Conservation (phyloP, 1,140 invertebrate genomes). For the Aphelenchoides fujianensis region DNA sequence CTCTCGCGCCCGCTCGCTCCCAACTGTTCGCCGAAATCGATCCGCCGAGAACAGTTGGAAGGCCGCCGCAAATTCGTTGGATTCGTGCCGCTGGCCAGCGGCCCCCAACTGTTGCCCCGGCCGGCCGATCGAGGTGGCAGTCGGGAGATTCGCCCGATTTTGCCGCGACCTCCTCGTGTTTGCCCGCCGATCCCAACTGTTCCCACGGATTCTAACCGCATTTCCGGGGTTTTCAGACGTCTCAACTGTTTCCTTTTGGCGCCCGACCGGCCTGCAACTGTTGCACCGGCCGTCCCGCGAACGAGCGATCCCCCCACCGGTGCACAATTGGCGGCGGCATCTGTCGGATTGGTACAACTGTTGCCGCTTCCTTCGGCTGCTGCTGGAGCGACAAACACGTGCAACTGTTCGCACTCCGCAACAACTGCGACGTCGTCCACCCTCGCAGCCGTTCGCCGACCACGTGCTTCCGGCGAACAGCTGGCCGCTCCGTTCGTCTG, state of each 20-base stretch:
- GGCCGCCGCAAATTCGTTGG: too few species aligned
- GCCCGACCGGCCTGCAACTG: not conserved
- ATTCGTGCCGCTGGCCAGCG: not conserved
- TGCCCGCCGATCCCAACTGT: not conserved
- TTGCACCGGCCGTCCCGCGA: not conserved
- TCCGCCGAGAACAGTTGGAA: not conserved
- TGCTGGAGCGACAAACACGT: not conserved
- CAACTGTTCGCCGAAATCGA: not conserved
- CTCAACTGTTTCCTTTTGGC: not conserved
- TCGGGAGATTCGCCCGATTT: too few species aligned
- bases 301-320: too few species aligned
- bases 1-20: not conserved
- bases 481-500: too few species aligned
- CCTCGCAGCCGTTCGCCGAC: constrained; percentile 3
- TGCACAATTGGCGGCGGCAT: not conserved
- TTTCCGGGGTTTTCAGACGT: not conserved
- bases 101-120: not conserved
- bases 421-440: too few species aligned
- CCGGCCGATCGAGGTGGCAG: not conserved
- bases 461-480: not conserved
- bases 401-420: not conserved
- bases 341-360: not conserved
- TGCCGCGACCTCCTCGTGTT: not conserved
- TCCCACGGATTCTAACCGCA: not conserved
- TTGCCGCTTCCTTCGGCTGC: not conserved